These are phyloP conservation scores for Nyctereutes procyonoides DNA, from an alignment of 2,113 vertebrate species.

Conservation along the genomic window DNA sequence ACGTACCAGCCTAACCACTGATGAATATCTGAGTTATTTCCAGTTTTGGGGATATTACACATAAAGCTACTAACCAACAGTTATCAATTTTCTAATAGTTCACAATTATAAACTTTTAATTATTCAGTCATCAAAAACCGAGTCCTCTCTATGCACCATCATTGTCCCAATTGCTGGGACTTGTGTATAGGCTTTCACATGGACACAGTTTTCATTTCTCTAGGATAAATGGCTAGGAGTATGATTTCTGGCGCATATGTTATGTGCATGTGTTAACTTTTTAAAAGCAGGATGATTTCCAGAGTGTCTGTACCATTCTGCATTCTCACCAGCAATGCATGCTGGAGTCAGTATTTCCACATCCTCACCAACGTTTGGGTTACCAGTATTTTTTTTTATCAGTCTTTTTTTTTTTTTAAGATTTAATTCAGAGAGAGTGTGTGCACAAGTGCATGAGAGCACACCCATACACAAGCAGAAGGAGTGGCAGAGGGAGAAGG, in stretches of 20 bases:
- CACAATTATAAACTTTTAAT: background rate
- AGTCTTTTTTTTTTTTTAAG: background rate
- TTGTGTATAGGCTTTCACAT: background rate
- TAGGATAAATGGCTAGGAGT: background rate
- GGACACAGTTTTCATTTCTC: background rate
- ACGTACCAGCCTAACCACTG: background rate
- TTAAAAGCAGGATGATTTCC: background rate
- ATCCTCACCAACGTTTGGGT: background rate
- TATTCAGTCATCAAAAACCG: background rate
- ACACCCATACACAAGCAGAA: background rate
- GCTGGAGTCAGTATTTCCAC: background rate
- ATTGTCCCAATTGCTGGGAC: background rate
- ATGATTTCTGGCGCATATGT: no score
- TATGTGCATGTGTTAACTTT: background rate
- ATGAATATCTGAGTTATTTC: background rate
- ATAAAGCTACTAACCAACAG: background rate
- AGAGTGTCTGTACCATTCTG: background rate
- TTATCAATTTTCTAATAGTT: background rate
- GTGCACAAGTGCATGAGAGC: background rate
- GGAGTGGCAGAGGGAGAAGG: background rate
- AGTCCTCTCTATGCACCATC: background rate
- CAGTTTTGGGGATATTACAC: background rate
- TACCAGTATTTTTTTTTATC: background rate
- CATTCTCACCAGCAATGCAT: background rate
- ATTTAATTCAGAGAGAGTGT: background rate